A percentile compares a stretch with the other conserved stretches of the same genome.
Conservation (phyloP, 2,113 vertebrate genomes). For the Trogon melanurus region DNA sequence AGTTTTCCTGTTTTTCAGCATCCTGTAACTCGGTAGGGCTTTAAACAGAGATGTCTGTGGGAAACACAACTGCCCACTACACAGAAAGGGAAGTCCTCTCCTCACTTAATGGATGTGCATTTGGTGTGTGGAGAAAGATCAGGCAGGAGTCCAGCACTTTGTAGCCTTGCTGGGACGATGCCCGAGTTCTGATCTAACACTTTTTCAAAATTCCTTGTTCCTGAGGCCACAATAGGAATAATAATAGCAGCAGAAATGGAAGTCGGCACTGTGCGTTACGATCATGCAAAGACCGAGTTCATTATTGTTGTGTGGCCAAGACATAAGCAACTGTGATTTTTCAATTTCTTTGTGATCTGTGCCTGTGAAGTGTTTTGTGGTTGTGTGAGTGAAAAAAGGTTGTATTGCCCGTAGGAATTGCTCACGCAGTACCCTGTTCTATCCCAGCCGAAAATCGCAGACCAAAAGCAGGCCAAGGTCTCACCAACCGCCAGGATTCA, state of each 20-base stretch:
- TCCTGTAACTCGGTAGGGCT: neutral
- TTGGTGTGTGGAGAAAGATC: neutral
- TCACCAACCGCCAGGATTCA: neutral
- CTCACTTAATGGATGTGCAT: neutral
- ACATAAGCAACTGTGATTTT: neutral
- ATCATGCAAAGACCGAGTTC: neutral
- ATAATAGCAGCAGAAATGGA: neutral
- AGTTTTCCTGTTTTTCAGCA: neutral
- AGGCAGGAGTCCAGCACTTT: neutral
- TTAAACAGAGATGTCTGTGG: neutral
- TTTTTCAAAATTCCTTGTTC: neutral
- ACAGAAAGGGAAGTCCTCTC: neutral
- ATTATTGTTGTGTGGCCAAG: neutral
- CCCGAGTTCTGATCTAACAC: neutral
- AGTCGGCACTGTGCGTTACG: rapidly evolving
- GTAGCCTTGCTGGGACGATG: neutral
- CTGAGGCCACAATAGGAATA: neutral
- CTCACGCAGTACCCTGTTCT: neutral
- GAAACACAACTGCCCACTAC: neutral
- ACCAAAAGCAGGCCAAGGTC: neutral
- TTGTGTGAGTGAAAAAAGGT: neutral
- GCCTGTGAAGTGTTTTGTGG: neutral
- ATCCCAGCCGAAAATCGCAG: neutral
- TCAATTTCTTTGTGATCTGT: neutral
- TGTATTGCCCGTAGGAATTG: neutral